A percentile compares a stretch with the other conserved stretches of the same genome.
Evolutionary conservation across 2,797 vertebrate genomes (phyloP).

Genomic region (Manis crassicaudata): DNA sequence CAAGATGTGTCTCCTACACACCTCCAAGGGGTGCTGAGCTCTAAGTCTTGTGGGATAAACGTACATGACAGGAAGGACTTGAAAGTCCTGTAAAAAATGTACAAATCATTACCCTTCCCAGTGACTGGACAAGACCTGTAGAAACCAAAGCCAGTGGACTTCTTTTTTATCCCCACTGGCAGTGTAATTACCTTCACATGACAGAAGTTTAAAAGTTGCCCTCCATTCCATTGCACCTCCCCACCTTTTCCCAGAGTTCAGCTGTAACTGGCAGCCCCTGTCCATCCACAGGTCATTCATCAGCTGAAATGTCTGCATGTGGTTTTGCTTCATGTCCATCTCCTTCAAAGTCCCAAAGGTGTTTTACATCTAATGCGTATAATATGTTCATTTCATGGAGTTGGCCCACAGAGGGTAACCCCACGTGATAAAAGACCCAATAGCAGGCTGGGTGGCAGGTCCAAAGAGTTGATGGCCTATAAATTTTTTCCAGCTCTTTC

Average conservation of each 20-base stretch:
- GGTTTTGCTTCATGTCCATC: constrained; percentile 25
- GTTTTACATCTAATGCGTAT: not conserved
- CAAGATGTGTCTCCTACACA: not conserved
- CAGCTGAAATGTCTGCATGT: constrained; percentile 29
- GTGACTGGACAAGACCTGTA: not conserved
- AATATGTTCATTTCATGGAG: not conserved
- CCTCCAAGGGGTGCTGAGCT: not conserved
- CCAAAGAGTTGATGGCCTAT: constrained; percentile 63
- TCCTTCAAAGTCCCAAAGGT: constrained; percentile 16
- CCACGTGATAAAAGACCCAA: constrained; percentile 73
- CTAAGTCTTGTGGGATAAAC: not conserved
- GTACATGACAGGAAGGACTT: not conserved
- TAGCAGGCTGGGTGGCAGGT: constrained; percentile 65
- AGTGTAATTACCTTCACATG: not conserved
- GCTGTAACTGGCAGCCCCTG: not conserved
- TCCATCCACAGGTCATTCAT: not conserved
- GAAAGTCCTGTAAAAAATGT: not conserved
- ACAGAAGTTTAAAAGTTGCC: not conserved
- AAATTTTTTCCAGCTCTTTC: constrained; percentile 36
- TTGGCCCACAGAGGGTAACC: constrained; percentile 32
- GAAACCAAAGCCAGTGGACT: not conserved
- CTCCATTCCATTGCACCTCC: not conserved
- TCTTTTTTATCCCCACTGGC: not conserved
- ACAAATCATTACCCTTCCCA: not conserved
- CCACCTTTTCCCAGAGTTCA: not conserved